Evolutionary conservation across 2,797 vertebrate species (phyloP).

Genomic region (Halcyon chelicuti): DNA sequence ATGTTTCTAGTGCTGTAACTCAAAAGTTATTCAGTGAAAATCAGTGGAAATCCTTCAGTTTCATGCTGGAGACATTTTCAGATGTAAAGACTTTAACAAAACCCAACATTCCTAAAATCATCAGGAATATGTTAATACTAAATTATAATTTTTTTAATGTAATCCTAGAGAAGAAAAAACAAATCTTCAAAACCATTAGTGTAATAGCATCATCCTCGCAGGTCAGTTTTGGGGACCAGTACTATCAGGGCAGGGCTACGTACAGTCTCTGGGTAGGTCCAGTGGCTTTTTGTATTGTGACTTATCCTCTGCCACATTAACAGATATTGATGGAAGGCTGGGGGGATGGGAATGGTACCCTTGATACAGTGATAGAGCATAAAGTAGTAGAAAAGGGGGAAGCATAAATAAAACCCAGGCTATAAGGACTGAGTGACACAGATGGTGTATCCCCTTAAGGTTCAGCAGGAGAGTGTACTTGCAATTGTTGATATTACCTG

Average conservation of each 20-base stretch:
- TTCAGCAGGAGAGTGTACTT: background rate
- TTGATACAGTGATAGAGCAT: background rate
- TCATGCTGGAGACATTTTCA: background rate
- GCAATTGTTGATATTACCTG: background rate
- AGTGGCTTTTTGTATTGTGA: background rate
- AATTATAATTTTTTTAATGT: background rate
- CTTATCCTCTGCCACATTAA: background rate
- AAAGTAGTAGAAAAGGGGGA: background rate
- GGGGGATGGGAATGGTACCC: too few species aligned
- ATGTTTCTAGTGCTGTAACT: background rate
- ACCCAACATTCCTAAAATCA: background rate
- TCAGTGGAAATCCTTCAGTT: background rate
- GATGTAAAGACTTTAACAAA: background rate
- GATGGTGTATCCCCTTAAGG: too few species aligned
- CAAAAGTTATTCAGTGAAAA: background rate
- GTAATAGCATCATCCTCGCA: background rate
- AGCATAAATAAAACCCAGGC: background rate
- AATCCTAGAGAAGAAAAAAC: background rate
- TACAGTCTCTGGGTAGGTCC: background rate
- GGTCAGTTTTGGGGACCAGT: background rate
- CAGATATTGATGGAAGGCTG: background rate
- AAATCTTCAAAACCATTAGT: background rate
- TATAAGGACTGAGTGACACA: background rate
- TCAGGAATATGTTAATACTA: background rate
- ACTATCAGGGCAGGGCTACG: rapidly evolving